These are phyloP conservation scores for Sycophila sp. DNA, from an alignment of 1,140 invertebrate genomes.

Conservation along the genomic window DNA sequence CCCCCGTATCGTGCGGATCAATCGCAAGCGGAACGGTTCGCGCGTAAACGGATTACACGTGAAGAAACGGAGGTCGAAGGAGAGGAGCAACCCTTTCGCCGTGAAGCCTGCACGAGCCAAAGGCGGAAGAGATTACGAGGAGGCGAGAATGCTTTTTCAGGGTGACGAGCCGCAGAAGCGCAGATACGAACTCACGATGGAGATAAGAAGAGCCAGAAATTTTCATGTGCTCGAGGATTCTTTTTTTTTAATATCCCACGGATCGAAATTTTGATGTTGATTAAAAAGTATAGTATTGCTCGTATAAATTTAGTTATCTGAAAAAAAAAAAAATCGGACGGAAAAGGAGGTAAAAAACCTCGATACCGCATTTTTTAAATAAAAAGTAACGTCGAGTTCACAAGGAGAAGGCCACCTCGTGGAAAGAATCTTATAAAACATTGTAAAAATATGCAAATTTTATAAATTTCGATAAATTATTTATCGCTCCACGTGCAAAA, in stretches of 20 bases:
- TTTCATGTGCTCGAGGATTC: too few relatives aligned
- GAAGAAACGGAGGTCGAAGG: not conserved
- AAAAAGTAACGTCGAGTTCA: too few relatives aligned
- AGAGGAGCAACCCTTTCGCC: not conserved
- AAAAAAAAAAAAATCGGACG: not conserved
- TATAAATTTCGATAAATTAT: too few relatives aligned
- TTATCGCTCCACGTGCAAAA: too few relatives aligned
- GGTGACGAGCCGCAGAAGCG: not conserved
- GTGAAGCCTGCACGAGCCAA: not conserved
- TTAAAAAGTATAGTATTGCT: too few relatives aligned
- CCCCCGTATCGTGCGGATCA: not conserved
- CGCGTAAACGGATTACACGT: conserved; percentile 1
- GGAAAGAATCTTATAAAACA: too few relatives aligned
- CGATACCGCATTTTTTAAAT: too few relatives aligned
- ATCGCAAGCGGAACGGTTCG: not conserved
- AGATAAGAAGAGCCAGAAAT: not conserved
- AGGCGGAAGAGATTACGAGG: not conserved
- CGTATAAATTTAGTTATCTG: not conserved
- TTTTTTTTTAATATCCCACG: too few relatives aligned
- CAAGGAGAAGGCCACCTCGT: too few relatives aligned
- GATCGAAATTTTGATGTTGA: too few relatives aligned
- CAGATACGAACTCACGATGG: not conserved
- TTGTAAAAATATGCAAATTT: too few relatives aligned
- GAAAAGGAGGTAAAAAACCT: not conserved
- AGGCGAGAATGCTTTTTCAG: not conserved